These are phyloP conservation scores for Scaptodrosophila lebanonensis DNA, from an alignment of 1,140 invertebrate genomes.

Conservation along the genomic window DNA sequence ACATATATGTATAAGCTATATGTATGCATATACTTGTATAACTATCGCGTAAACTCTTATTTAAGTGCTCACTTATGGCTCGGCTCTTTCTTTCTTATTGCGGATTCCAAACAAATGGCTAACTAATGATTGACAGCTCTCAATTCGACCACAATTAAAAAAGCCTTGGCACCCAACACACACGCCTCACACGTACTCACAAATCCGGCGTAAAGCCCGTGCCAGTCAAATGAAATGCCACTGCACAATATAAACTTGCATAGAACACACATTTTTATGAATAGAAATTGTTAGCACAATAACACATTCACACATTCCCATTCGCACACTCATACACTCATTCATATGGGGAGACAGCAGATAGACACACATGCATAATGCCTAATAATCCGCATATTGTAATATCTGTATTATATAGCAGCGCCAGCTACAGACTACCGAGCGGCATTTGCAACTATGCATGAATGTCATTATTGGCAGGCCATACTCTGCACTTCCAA, in stretches of 20 bases:
- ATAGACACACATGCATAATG: constrained; percentile 55
- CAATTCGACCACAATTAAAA: constrained; percentile 5
- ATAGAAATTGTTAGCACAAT: constrained; percentile 72
- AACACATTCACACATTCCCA: constrained; percentile 27
- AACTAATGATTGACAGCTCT: not conserved
- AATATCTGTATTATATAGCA: constrained; percentile 65
- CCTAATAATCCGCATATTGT: constrained; percentile 75
- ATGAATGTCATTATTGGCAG: constrained; percentile 63
- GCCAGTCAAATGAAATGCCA: not conserved
- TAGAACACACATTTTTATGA: constrained; percentile 60
- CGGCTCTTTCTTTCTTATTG: too few species aligned
- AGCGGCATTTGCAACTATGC: constrained; percentile 42
- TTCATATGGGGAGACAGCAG: not conserved
- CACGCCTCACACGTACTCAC: constrained; percentile 22
- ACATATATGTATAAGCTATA: too few species aligned
- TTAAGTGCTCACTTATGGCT: too few species aligned
- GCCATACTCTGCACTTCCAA: constrained; percentile 6
- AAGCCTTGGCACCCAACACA: constrained; percentile 62
- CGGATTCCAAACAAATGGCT: too few species aligned
- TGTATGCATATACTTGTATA: too few species aligned
- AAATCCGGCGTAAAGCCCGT: constrained; percentile 66
- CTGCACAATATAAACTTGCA: constrained; percentile 69
- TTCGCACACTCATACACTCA: constrained; percentile 5
- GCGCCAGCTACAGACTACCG: constrained; percentile 16
- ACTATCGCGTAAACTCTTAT: too few species aligned